These are phyloP conservation scores for Drosophila melanogaster DNA, from an alignment of 1,140 invertebrate species.

Conservation along the genomic window DNA sequence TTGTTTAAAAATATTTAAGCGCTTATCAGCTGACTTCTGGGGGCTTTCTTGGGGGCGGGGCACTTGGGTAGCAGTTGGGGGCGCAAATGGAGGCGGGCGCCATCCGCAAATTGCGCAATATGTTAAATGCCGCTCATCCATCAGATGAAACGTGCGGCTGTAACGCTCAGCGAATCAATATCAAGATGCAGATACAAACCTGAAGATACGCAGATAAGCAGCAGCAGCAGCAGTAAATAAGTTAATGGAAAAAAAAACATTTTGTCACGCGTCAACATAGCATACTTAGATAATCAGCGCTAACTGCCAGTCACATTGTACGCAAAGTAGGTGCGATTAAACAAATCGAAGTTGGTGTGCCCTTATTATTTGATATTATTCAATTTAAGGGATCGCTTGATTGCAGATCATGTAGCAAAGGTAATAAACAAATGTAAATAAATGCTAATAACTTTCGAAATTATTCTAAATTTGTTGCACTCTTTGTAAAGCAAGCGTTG, in stretches of 20 bases:
- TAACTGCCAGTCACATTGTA: slow-evolving; percentile 56
- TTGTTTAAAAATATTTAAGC: slow-evolving; percentile 62
- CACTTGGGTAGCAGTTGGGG: not conserved
- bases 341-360: slow-evolving; percentile 1
- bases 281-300: slow-evolving; percentile 76
- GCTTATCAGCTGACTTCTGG: slow-evolving; percentile 57
- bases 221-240: slow-evolving; percentile 1
- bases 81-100: not conserved
- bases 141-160: slow-evolving; percentile 31
- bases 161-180: slow-evolving; percentile 52
- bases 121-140: slow-evolving; percentile 62
- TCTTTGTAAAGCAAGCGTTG: no score
- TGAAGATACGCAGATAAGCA: slow-evolving; percentile 29
- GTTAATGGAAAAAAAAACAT: slow-evolving; percentile 34
- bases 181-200: slow-evolving; percentile 64
- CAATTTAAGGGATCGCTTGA: no score
- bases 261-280: slow-evolving; percentile 68
- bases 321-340: not conserved
- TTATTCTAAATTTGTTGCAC: no score
- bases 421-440: no score
- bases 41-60: not conserved
- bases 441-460: no score
- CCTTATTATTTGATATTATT: not conserved
- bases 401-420: no score
- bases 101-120: slow-evolving; percentile 79